Evolutionary conservation across 2,888 invertebrate species (phyloP), one percentile per base, ranked within the genome.

Genomic region (Cinara cedri): DNA sequence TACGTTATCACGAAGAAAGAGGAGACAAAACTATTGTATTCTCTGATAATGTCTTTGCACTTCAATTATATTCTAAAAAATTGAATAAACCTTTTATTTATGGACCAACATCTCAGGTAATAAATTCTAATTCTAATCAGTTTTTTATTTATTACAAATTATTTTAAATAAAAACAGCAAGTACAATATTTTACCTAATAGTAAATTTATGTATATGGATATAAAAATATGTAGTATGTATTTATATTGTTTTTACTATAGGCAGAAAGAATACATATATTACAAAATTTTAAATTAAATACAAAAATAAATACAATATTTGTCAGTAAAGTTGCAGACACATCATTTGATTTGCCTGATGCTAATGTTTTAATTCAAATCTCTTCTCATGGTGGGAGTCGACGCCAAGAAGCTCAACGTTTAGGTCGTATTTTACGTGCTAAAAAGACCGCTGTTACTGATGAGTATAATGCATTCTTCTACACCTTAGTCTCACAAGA

Each of bases 21-120:
- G 97, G 97, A 44, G 99, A 99, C 86, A 99, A 99, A 87, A 97
- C 98, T 0, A 99, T 99, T 82, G 99, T 99, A 1, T 99, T 99
- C 87, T 98, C 98, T 0, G 99, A 99, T 86, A 99, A 99, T 87
- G 98, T 99, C 11, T 99, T 97, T 87, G 98, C 98, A 0, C 87
- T 99, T 55, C 95, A 97, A 83, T 96, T 96, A 86, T 99, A 98
- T 87, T 98, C 99, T 3, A 93, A 96, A 81, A 95, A 94, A 86
- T 93, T 99, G 93, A 95, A 96, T 87, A 98, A 97, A 85, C 98
- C 98, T 0, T 99, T 95, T 85, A 95, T 99, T 85, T 99, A 97
- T 87, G 99, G 99, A 2, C 98, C 98, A 1, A 99, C 99, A 1
- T 94, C 96, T 26, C 92, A 88, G 85, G 87, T 87, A 82, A 83